Evolutionary conservation across 1,140 invertebrate species (phyloP), one percentile per base, ranked within the genome.

Genomic region (Heliothis subflexa): DNA sequence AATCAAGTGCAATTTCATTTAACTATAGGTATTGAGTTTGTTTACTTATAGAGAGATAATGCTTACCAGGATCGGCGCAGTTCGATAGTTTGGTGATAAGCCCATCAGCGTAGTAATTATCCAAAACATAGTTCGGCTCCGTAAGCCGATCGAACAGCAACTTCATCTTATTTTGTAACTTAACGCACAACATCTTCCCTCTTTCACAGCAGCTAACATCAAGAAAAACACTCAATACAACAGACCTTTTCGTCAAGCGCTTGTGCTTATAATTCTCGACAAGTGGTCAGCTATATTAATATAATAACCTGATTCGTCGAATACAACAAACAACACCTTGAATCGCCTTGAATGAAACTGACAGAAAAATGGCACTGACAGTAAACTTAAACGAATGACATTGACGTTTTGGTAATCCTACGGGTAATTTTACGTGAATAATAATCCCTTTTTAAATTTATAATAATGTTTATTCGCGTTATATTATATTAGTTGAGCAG

Each of bases 21-120:
- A 64, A 16, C 13, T 11, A 7, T 47, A 16, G 11, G 61, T 18
- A 25, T 2, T 40, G n/a, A 18, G n/a, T 47, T 47, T 45, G n/a
- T 45, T 45, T 45, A 57, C 40, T 16, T 13, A 18, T 14, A 21
- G 2, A 16, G 7, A 49, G 52, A 18, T 50, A 62, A 52, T 64
- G 64, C 82, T 86, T 85, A 93, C 88, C 90, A 64, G 87, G 82
- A 82, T 93, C 91, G n/a, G 79, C 61, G 52, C 71, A 80, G 66
- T 88, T 85, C 78, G 61, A 61, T 52, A 93, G 77, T 86, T 93
- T 94, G 66, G 85, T 91, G 49, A 93, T 90, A 50, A 94, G 89
- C 62, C 87, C 85, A 75, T 94, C 93, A 3, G 86, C 88, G 75
- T 94, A 94, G 64, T 93, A 93, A 72, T 82, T 91, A 79, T 91